Base-by-base conservation (phyloP, 1,140 invertebrate species). In the Anastrepha ludens region DNA sequence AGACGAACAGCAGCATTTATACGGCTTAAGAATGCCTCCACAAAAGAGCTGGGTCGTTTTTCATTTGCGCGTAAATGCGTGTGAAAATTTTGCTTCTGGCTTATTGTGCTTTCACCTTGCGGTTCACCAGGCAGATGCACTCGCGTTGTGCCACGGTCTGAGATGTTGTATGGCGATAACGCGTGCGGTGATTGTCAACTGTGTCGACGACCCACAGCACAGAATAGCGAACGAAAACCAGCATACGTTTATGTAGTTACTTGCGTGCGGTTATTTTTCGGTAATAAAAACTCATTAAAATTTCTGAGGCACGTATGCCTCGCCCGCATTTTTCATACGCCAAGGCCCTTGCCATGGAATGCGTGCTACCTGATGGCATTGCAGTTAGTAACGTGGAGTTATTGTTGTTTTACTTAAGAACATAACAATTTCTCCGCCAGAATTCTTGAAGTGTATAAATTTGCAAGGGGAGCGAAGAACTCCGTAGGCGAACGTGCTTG, bases 241-340 rank as follows among this genome's bases (percentile, higher is more conserved):
- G 41, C 6, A 17, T 70, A 39, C 41, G 7, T 70, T 65, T 44
- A 13, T 47, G 13, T 70, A 44, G 5, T 44, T 7, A 44, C 67
- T 70, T 70, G 20, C 15, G 41, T 41, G 15, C 64, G 29, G 41
- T 39, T 67, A 39, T 67, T 67, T 67, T 62, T 29, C 29, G 29
- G 64, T 67, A 67, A 67, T 67, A 67, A 67, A 67, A 39, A 67
- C 64, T 67, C 64, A 67, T 67, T 67, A 67, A 67, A 67, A 67
- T 67, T 20, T 67, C 64, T 67, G 29, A 29, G 29, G 29, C 64
- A 67, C 64, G 64, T 67, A 62, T 62, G 60, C n/a, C 15, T 9
- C 60, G 13, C 60, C 60, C n/a, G 60, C 60, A 62, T 62, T 62
- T 62, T 17, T 62, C 60, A 62, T 62, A 62, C 5, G 60, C n/a